Base-by-base conservation (phyloP, 2,888 invertebrate species). In the Acleris holmiana region DNA sequence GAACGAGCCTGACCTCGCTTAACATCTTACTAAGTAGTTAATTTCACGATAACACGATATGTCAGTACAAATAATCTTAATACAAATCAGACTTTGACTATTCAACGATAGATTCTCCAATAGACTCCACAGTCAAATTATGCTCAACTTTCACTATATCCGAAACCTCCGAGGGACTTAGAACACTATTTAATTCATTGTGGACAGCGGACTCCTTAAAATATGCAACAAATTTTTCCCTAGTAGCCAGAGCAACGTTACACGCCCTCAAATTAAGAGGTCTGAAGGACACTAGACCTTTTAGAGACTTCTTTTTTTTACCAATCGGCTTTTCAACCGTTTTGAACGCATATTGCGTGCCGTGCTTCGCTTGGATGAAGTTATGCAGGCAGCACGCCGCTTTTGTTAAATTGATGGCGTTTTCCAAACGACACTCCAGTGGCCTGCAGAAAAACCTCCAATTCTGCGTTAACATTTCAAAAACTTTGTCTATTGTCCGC, bases 361-460 rank as follows among this genome's bases (percentile, higher is more conserved):
- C 64, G 17, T 59, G 41, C 6, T 29, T 64, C 1, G 18, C 13
- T 48, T 47, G 47, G 0, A 59, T 19, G 35, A 17, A 64, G 4
- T 64, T 64, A 29, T 64, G 64, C 17, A 64, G 49, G 13, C 64
- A 64, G 41, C 64, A 64, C 19, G 48, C 41, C 0, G 64, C 64
- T 54, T 44, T 59, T 0, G 48, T 5, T 1, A 48, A 18, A 25
- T 48, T 23, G 0, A 64, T 35, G 1, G 53, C 48, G 4, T 19
- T 19, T 7, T 59, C 64, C 10, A 54, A 6, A 0, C 23, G 40
- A 4, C 25, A 48, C 8, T 53, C 64, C 15, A 54, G 44, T 1
- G 64, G 64, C 5, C 18, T 19, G 1, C 21, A 23, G 0, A 64
- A 48, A 1, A 58, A 19, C 0, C 18, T n/a, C 64, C 64, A 64